Conservation (phyloP, 2,113 vertebrate species). For the Illadopsis cleaveri region DNA sequence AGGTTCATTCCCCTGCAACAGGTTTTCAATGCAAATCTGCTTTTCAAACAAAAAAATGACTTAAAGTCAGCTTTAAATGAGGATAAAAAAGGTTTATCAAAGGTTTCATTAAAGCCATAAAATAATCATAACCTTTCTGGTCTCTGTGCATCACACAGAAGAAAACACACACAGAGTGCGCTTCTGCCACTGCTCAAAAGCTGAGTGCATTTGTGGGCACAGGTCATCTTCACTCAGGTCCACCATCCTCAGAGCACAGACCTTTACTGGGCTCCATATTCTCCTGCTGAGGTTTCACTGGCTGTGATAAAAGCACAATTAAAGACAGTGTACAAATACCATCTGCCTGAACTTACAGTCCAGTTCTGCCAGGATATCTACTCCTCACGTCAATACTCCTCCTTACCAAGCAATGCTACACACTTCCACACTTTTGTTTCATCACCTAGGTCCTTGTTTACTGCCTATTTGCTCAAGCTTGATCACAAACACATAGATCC, state of each 20-base stretch:
- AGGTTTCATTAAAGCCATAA: background rate
- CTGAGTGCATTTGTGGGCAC: background rate
- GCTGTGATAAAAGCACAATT: background rate
- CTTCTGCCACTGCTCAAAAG: background rate
- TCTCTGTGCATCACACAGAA: background rate
- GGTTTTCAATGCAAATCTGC: background rate
- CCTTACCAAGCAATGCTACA: background rate
- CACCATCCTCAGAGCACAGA: background rate
- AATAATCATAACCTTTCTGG: background rate
- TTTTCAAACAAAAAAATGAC: background rate
- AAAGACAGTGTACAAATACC: background rate
- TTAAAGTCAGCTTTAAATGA: background rate
- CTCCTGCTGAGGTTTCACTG: background rate
- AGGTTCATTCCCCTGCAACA: background rate
- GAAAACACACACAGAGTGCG: rapidly evolving
- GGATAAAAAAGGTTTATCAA: background rate
- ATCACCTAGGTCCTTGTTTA: background rate
- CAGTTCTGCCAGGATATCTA: background rate
- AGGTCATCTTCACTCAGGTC: background rate
- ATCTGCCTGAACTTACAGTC: background rate
- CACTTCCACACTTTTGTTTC: background rate
- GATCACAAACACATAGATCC: background rate
- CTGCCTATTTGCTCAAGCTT: background rate
- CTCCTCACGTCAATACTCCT: background rate
- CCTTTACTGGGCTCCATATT: background rate